phyloP scores from a whole-genome alignment of 2,797 vertebrate species.

The Staurois parvus region DNA sequence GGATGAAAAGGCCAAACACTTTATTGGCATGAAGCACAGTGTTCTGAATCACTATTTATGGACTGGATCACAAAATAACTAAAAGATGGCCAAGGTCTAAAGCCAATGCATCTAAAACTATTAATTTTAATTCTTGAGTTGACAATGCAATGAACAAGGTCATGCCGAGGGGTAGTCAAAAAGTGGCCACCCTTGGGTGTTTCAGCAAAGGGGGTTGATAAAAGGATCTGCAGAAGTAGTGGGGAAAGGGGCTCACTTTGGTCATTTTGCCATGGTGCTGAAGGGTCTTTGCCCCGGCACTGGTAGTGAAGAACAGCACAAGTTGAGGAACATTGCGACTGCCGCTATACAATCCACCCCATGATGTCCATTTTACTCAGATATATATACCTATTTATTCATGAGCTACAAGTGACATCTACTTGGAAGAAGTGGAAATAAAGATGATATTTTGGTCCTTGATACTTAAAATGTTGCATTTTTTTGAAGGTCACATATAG shows the following conservation, averaged over 20 bases:
- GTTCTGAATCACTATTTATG: slow-evolving; percentile 14
- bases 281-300: too few relatives aligned
- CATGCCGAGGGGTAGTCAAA: too few relatives aligned
- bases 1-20: neutral
- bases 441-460: neutral
- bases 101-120: neutral
- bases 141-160: neutral
- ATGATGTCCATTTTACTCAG: neutral
- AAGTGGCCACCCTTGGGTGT: too few relatives aligned
- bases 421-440: neutral
- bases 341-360: neutral
- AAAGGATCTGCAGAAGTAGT: too few relatives aligned
- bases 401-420: neutral
- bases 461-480: neutral
- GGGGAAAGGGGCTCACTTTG: too few relatives aligned
- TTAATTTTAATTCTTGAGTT: neutral
- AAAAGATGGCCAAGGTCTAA: neutral
- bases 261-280: too few relatives aligned
- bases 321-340: neutral
- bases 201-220: too few relatives aligned
- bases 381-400: slow-evolving; percentile 18
- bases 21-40: neutral
- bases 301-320: neutral
- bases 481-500: neutral
- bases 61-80: neutral